phyloP scores from a whole-genome alignment of 2,113 vertebrate genomes.

The Rutilus rutilus region DNA sequence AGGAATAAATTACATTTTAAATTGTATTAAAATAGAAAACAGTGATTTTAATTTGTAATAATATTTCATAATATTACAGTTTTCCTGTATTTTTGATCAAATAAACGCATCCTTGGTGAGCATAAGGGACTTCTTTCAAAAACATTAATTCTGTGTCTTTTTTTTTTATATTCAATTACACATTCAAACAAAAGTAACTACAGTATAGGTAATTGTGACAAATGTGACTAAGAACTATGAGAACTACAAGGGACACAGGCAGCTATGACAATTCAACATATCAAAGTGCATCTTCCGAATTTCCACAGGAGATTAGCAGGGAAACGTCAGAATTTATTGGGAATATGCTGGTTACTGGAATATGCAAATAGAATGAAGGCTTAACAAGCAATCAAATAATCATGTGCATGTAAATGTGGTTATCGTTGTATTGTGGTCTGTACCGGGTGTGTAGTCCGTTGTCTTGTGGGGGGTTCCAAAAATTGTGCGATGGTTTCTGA shows the following conservation, averaged over 20 bases:
- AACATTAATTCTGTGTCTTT: not conserved
- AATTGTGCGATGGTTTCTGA: conserved; percentile 77
- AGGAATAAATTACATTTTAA: not conserved
- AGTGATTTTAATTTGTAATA: not conserved
- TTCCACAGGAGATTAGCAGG: too few relatives aligned
- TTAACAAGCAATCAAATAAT: not conserved
- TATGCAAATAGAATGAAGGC: not conserved
- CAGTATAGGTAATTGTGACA: not conserved
- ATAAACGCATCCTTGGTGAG: not conserved
- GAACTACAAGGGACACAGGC: not conserved
- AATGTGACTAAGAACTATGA: not conserved
- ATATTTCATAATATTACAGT: not conserved
- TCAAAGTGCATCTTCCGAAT: not conserved
- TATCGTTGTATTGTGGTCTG: not conserved
- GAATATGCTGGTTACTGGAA: not conserved
- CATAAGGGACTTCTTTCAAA: not conserved
- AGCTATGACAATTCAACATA: not conserved
- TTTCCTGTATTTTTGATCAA: not conserved
- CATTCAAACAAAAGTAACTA: not conserved
- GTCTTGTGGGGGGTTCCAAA: conserved; percentile 91
- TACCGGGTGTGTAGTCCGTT: conserved; percentile 83
- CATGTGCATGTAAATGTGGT: not conserved
- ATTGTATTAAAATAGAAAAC: not conserved
- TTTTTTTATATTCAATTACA: not conserved
- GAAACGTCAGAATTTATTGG: not conserved